Evolutionary conservation across 2,888 invertebrate genomes (phyloP), one percentile per base, ranked within the genome.

Genomic region (Rhodophaea formosa): DNA sequence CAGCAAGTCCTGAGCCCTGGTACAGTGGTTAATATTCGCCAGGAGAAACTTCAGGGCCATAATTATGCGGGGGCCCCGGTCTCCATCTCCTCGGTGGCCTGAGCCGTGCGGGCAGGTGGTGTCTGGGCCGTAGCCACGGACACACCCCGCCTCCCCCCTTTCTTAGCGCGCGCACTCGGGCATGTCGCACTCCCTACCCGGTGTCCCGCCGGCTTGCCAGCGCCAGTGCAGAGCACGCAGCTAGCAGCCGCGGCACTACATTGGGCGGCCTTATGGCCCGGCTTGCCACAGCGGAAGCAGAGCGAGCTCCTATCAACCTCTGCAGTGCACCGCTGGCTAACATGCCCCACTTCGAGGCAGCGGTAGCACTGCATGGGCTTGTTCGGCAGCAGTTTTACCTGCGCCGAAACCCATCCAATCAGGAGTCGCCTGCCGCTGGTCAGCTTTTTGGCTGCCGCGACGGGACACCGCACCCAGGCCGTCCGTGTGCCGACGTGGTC

Each of bases 11-110:
- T 55, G 55, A 2, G 46, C 45, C 3, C 39, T 7, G 30, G 46
- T 7, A 17, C 30, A 45, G 46, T 55, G 55, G 54, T 54, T 54
- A 1, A 44, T 6, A 10, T 54, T 54, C 30, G 29, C 54, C 45
- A 45, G 54, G 30, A 54, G 45, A 45, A 45, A 8, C 8, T 17
- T 16, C 1, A 45, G 17, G 17, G 45, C 45, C 45, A 45, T 45
- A 10, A 45, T 17, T 45, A 45, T 17, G 15, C 10, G 7, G 29
- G 14, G n/a, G 30, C 47, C 47, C 6, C 15, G 1, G 8, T 1
- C 47, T 49, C 47, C 30, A 30, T 15, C 14, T 2, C 29, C 10
- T 23, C 43, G 23, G 1, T 3, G 23, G 1, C 1, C 29, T n/a
- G 23, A n/a, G 8, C 10, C 3, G 46, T 5, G 44, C 44, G 15